phyloP scores from a whole-genome alignment of 2,113 vertebrate genomes.

The Notechis scutatus region DNA sequence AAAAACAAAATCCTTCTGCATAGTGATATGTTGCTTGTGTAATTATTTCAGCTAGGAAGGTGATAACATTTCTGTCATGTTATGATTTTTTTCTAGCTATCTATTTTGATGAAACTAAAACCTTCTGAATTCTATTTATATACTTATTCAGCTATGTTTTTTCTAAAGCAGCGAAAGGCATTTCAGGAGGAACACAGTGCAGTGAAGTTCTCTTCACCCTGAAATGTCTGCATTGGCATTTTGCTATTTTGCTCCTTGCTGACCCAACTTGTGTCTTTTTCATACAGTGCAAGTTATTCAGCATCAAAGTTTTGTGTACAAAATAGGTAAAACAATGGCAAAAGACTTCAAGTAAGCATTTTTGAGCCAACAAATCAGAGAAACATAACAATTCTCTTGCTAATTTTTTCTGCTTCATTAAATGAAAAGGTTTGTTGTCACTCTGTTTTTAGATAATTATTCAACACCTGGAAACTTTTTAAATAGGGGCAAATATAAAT shows the following conservation, averaged over 20 bases:
- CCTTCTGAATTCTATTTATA: background rate
- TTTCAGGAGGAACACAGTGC: background rate
- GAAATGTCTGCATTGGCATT: background rate
- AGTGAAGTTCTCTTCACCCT: background rate
- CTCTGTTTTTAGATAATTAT: background rate
- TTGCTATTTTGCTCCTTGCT: background rate
- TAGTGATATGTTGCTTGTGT: background rate
- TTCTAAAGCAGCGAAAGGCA: background rate
- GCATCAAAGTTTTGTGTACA: background rate
- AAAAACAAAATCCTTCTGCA: slow-evolving; percentile 2
- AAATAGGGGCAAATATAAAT: background rate
- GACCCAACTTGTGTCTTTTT: background rate
- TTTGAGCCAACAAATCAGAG: background rate
- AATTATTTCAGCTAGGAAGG: background rate
- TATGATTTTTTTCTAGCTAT: background rate
- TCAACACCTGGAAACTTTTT: background rate
- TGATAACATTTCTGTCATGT: slow-evolving; percentile 5
- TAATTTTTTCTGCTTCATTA: background rate
- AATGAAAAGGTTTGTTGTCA: background rate
- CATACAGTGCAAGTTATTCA: background rate
- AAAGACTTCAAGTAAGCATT: background rate
- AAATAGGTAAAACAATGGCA: background rate
- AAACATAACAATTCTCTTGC: background rate
- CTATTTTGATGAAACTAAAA: background rate
- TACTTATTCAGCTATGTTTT: background rate